phyloP scores from a whole-genome alignment of 2,797 vertebrate species.

The Valencia hispanica region DNA sequence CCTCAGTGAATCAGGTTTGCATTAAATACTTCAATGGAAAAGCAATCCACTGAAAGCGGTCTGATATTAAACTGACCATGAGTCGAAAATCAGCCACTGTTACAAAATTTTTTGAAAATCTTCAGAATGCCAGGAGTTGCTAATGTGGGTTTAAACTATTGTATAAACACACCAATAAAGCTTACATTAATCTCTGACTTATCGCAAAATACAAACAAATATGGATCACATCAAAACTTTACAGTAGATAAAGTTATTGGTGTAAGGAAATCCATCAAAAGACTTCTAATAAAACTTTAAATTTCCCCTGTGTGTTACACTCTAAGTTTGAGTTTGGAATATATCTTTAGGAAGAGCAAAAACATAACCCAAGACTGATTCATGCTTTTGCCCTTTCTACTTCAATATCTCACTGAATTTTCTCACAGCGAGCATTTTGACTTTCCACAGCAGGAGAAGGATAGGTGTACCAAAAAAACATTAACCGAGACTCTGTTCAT shows the following conservation, averaged over 20 bases:
- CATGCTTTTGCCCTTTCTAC: slow-evolving; percentile 10
- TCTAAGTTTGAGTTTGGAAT: neutral
- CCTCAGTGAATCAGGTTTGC: neutral
- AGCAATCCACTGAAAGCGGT: neutral
- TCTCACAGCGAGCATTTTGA: slow-evolving; percentile 10
- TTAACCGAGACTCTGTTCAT: slow-evolving; percentile 10
- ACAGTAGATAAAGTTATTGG: neutral
- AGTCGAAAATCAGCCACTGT: neutral
- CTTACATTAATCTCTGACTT: neutral
- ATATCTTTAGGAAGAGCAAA: neutral
- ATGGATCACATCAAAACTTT: neutral
- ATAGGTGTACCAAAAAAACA: slow-evolving; percentile 8
- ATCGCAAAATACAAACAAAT: neutral
- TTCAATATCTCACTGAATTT: neutral
- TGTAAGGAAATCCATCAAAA: neutral
- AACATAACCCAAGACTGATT: slow-evolving; percentile 16
- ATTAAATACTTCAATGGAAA: neutral
- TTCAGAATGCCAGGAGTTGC: neutral
- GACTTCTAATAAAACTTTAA: neutral
- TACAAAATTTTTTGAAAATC: neutral
- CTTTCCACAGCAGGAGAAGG: slow-evolving; percentile 8
- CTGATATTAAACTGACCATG: neutral
- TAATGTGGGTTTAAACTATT: neutral
- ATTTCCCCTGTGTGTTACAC: neutral
- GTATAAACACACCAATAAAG: neutral